A percentile compares a stretch with the other conserved stretches of the same genome.
Conservation (phyloP, 2,797 vertebrate genomes). For the Rallus crepitans region DNA sequence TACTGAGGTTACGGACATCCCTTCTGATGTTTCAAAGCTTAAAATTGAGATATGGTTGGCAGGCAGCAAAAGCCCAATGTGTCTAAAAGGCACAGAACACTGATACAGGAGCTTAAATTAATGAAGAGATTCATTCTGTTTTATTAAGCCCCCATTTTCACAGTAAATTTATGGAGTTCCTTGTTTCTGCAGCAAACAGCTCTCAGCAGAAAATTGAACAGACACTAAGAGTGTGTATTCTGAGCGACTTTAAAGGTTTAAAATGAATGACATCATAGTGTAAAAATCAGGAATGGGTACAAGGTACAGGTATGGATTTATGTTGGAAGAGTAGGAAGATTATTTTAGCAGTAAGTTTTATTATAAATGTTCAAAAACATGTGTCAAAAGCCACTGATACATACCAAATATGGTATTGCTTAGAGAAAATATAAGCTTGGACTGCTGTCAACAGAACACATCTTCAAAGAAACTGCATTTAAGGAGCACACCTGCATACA, state of each 20-base stretch:
- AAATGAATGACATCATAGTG: accelerated
- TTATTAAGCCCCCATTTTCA: neutral
- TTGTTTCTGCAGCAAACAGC: neutral
- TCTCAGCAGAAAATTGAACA: neutral
- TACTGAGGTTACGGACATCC: constrained; percentile 25
- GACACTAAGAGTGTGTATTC: neutral
- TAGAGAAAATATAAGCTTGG: neutral
- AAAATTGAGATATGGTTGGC: neutral
- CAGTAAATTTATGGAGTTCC: neutral
- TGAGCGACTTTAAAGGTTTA: neutral
- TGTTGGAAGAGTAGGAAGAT: neutral
- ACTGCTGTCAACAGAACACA: neutral
- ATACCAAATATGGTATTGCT: neutral
- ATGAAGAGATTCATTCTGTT: neutral
- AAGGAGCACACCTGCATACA: neutral
- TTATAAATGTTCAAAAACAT: neutral
- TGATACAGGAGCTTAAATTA: neutral
- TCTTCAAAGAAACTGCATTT: neutral
- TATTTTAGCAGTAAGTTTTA: neutral
- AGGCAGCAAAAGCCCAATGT: neutral
- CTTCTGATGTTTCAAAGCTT: constrained; percentile 56
- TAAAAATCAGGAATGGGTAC: neutral
- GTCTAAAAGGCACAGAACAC: neutral
- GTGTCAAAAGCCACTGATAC: neutral
- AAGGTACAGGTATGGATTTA: neutral